Conservation (phyloP, 2,113 vertebrate species). For the Silurus glanis region DNA sequence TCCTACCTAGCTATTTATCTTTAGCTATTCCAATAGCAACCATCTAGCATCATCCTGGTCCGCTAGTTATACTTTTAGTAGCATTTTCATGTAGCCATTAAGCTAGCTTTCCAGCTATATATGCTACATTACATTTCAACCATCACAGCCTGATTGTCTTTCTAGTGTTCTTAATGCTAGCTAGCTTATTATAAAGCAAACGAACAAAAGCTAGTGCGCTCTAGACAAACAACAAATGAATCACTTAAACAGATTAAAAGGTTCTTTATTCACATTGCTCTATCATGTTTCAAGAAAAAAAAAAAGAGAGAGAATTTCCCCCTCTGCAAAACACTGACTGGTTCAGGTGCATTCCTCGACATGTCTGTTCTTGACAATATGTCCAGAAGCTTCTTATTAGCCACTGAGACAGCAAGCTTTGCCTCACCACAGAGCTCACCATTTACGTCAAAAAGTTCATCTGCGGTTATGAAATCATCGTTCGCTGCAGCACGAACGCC, state of each 20-base stretch:
- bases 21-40: background rate
- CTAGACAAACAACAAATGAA: background rate
- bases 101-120: background rate
- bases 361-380: constrained; percentile 66
- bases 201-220: background rate
- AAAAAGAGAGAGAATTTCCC: background rate
- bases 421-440: constrained; percentile 4
- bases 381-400: constrained; percentile 43
- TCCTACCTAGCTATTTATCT: background rate
- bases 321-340: constrained; percentile 30
- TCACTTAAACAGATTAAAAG: background rate
- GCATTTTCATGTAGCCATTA: background rate
- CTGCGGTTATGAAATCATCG: background rate
- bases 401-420: background rate
- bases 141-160: background rate
- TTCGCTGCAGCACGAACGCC: background rate
- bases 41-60: background rate
- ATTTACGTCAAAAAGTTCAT: background rate
- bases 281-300: background rate
- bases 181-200: background rate
- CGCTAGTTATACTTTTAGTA: background rate
- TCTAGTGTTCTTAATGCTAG: background rate
- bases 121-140: background rate
- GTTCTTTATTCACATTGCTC: background rate
- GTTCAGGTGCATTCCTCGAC: constrained; percentile 65